Percentiles rank a stretch among this genome's conserved stretches.
These are phyloP conservation scores for Drosophila greeni DNA, from an alignment of 2,888 invertebrate genomes.

Conservation along the genomic window DNA sequence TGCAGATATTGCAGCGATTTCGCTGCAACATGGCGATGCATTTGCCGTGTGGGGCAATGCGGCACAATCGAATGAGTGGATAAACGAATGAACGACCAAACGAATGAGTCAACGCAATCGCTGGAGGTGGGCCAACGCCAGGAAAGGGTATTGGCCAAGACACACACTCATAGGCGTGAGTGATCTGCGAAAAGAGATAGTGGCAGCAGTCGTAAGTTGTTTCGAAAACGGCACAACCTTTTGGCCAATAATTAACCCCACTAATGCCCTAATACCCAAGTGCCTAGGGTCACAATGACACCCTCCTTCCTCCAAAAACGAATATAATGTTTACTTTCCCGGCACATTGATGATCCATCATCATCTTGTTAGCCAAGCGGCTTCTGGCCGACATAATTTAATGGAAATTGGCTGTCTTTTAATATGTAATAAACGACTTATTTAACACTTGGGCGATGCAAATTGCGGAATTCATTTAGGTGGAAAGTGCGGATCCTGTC, in stretches of 20 bases:
- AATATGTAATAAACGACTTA: constrained; percentile 73
- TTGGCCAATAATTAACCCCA: not conserved
- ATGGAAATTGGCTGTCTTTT: constrained; percentile 67
- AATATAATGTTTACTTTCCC: constrained; percentile 36
- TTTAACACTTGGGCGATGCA: constrained; percentile 70
- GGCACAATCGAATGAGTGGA: constrained; percentile 19
- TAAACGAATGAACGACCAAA: constrained; percentile 1
- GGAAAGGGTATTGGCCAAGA: constrained; percentile 36
- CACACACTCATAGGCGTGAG: constrained; percentile 8
- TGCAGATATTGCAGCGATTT: constrained; percentile 48
- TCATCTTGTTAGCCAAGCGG: constrained; percentile 55
- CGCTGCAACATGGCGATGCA: constrained; percentile 13
- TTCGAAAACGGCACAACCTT: not conserved
- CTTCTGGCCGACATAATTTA: constrained; percentile 57
- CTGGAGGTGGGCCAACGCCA: constrained; percentile 17
- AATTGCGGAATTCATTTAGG: constrained; percentile 70
- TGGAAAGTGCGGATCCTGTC: constrained; percentile 41
- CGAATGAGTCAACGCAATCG: constrained; percentile 14
- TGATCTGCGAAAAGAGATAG: constrained; percentile 23
- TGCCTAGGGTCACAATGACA: constrained; percentile 10
- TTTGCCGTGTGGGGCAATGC: constrained; percentile 6
- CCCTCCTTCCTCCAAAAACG: not conserved
- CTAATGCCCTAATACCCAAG: not conserved
- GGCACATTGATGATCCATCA: constrained; percentile 57
- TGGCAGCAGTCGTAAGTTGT: not conserved